Conservation (phyloP, 2,797 vertebrate genomes). For the Liparis tanakae region DNA sequence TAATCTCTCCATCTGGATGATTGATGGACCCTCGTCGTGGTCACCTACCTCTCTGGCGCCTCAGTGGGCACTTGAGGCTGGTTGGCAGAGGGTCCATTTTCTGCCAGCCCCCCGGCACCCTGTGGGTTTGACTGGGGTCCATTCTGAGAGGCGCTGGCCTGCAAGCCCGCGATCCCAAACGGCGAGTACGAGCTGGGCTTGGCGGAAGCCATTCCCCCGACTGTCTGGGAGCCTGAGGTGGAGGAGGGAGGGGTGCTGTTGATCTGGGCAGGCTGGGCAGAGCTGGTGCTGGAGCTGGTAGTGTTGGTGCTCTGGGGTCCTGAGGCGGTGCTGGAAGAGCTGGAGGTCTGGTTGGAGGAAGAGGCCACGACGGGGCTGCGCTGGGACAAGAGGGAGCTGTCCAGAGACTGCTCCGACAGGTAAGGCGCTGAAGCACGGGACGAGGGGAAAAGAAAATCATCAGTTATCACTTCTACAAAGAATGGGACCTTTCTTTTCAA, state of each 20-base stretch:
- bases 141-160: slow-evolving; percentile 79
- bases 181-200: slow-evolving; percentile 91
- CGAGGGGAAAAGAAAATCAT: background rate
- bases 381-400: slow-evolving; percentile 93
- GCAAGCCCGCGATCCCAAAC: slow-evolving; percentile 84
- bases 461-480: background rate
- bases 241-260: slow-evolving; percentile 85
- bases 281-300: slow-evolving; percentile 79
- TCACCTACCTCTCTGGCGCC: slow-evolving; percentile 90
- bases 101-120: slow-evolving; percentile 79
- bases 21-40: background rate
- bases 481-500: rapidly evolving
- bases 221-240: slow-evolving; percentile 77
- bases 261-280: slow-evolving; percentile 83
- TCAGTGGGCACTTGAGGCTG: slow-evolving; percentile 85
- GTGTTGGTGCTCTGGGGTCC: slow-evolving; percentile 84
- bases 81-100: slow-evolving; percentile 77
- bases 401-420: slow-evolving; percentile 93
- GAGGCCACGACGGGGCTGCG: slow-evolving; percentile 85
- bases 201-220: slow-evolving; percentile 84
- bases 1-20: background rate
- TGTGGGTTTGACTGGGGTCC: slow-evolving; percentile 87
- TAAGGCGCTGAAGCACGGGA: slow-evolving; percentile 88
- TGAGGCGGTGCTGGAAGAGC: slow-evolving; percentile 71
- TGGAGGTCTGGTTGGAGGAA: slow-evolving; percentile 82